These are phyloP conservation scores for Cariama cristata DNA, from an alignment of 2,113 vertebrate genomes.

Conservation along the genomic window DNA sequence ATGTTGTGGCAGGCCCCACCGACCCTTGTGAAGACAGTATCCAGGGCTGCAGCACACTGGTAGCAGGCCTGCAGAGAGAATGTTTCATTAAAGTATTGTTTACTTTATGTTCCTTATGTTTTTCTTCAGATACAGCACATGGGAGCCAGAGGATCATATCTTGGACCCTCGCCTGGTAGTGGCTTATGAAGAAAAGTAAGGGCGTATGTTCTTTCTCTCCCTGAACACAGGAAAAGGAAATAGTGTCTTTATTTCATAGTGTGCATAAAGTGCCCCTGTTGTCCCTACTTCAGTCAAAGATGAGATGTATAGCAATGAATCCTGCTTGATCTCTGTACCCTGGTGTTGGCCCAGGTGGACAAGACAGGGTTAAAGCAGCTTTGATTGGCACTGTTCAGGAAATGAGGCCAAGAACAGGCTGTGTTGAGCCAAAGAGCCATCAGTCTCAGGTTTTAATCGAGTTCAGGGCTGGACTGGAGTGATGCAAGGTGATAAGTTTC, in stretches of 20 bases:
- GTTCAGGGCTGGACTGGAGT: neutral
- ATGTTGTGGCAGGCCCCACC: neutral
- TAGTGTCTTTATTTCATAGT: neutral
- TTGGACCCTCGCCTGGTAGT: constrained; percentile 96
- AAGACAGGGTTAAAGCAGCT: neutral
- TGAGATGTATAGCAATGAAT: neutral
- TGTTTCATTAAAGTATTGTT: constrained; percentile 23
- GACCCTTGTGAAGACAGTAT: neutral
- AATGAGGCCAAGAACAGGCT: neutral
- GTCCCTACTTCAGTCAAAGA: neutral
- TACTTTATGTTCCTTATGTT: constrained; percentile 49
- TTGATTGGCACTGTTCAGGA: neutral
- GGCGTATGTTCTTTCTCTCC: neutral
- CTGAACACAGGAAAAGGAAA: neutral
- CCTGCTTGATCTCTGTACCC: neutral
- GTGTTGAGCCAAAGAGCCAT: neutral
- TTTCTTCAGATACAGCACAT: constrained; percentile 93
- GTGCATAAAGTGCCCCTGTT: neutral
- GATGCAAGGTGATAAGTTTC: neutral
- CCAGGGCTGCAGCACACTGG: neutral
- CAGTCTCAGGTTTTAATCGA: neutral
- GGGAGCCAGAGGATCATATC: constrained; percentile 99
- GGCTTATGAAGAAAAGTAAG: constrained; percentile 98
- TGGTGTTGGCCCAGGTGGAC: neutral
- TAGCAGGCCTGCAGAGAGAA: neutral